A percentile compares a stretch with the other conserved stretches of the same genome.
Conservation (phyloP, 2,797 vertebrate species). For the Vultur gryphus region DNA sequence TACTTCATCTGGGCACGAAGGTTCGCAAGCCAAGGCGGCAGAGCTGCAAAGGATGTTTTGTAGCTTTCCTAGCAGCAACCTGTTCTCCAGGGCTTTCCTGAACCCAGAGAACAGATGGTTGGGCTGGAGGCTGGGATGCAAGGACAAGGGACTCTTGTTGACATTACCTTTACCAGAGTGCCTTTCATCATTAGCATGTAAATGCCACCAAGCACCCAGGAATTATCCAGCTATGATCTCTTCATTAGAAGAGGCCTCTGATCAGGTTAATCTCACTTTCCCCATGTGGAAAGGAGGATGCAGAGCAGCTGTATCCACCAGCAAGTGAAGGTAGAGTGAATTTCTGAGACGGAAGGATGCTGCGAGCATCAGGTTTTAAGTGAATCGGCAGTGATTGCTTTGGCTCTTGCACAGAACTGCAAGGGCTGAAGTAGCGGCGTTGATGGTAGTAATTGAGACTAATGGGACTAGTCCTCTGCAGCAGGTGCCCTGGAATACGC, state of each 20-base stretch:
- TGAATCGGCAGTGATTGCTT: neutral
- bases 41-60: neutral
- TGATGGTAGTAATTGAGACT: neutral
- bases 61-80: neutral
- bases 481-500: neutral
- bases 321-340: neutral
- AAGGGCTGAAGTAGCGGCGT: neutral
- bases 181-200: neutral
- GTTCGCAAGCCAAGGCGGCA: neutral
- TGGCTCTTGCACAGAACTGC: neutral
- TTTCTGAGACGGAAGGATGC: neutral
- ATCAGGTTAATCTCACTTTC: neutral
- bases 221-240: slow-evolving; percentile 6
- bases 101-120: slow-evolving; percentile 9
- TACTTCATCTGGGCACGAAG: neutral
- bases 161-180: neutral
- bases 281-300: neutral
- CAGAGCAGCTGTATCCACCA: slow-evolving; percentile 12
- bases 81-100: neutral
- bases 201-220: slow-evolving; percentile 16
- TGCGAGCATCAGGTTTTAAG: neutral
- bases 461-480: neutral
- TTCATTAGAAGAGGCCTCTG: slow-evolving; percentile 28
- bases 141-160: neutral
- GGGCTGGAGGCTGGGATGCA: neutral